phyloP scores from a whole-genome alignment of 1,140 invertebrate species.

The Arctopsyche grandis region DNA sequence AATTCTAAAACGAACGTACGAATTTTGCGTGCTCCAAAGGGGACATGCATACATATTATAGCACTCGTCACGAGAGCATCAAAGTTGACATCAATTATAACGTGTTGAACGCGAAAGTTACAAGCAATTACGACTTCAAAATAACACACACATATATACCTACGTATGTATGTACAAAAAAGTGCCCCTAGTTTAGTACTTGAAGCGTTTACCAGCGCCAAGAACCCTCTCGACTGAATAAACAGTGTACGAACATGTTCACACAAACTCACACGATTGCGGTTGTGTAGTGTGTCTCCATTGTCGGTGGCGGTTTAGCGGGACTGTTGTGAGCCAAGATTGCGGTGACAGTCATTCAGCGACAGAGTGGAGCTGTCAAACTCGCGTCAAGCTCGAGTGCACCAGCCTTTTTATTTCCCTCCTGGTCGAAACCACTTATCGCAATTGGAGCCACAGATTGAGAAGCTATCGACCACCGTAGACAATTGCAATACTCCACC shows the following conservation, averaged over 20 bases:
- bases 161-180: not conserved
- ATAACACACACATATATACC: not conserved
- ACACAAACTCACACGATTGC: too few relatives aligned
- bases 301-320: not conserved
- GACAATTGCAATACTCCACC: too few relatives aligned
- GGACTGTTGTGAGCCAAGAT: not conserved
- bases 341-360: constrained; percentile 29
- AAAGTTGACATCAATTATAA: constrained; percentile 17
- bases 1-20: too few relatives aligned
- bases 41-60: not conserved
- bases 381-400: not conserved
- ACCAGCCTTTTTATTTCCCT: too few relatives aligned
- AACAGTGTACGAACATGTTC: not conserved
- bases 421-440: too few relatives aligned
- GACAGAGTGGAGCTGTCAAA: not conserved
- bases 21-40: not conserved
- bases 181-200: not conserved
- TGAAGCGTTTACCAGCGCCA: not conserved
- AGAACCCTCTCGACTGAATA: not conserved
- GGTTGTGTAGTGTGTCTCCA: not conserved
- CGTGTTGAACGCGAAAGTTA: not conserved
- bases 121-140: constrained; percentile 22
- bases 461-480: too few relatives aligned
- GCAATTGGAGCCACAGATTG: too few relatives aligned
- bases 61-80: constrained; percentile 2